Evolutionary conservation across 2,113 vertebrate genomes (phyloP).

Genomic region (Rhabdomys dilectus): DNA sequence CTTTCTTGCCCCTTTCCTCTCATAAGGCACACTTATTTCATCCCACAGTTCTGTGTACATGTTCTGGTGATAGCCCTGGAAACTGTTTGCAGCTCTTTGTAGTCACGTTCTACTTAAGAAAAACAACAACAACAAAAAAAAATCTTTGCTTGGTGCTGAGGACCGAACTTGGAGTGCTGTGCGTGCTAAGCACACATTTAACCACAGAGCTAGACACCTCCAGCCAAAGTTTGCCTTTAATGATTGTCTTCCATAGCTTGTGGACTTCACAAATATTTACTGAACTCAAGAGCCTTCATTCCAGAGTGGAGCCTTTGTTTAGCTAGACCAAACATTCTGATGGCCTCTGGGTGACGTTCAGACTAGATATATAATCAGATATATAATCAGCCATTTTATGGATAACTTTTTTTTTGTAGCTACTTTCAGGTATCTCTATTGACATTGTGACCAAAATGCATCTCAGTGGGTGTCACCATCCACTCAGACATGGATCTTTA

Average conservation of each 20-base stretch:
- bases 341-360: constrained; percentile 11
- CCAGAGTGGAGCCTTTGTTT: constrained; percentile 57
- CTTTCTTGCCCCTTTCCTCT: background rate
- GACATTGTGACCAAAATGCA: constrained; percentile 26
- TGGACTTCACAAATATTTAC: constrained; percentile 61
- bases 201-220: background rate
- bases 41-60: background rate
- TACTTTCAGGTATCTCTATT: constrained; percentile 34
- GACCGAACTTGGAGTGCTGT: background rate
- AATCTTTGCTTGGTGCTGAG: background rate
- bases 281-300: constrained; percentile 38
- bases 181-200: background rate
- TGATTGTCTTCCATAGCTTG: constrained; percentile 20
- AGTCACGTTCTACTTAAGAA: background rate
- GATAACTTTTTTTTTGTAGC: constrained; percentile 1
- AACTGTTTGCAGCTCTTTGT: background rate
- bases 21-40: background rate
- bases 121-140: too few relatives aligned
- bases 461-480: constrained; percentile 9
- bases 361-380: background rate
- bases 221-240: constrained; percentile 39
- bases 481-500: background rate
- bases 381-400: constrained; percentile 25
- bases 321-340: constrained; percentile 42
- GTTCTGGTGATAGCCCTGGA: background rate